Evolutionary conservation across 2,888 invertebrate genomes (phyloP).

Genomic region (Nomada lathburiana): DNA sequence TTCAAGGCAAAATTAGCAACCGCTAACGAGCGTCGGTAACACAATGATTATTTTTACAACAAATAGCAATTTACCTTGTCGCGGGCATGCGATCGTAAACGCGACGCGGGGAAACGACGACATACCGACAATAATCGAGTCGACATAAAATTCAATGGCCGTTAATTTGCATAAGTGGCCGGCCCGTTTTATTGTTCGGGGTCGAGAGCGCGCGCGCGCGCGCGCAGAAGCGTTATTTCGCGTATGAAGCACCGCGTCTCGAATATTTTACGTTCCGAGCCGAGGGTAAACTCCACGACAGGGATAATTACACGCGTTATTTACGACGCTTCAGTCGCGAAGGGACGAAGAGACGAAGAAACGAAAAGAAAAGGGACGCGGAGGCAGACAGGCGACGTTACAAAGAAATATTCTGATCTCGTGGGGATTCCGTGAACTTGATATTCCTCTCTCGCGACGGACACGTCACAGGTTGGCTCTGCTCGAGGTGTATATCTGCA

Average conservation of each 20-base stretch:
- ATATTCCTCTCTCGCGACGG: slow-evolving; percentile 50
- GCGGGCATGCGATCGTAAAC: background rate
- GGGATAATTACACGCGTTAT: slow-evolving; percentile 47
- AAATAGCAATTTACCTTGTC: slow-evolving; percentile 7
- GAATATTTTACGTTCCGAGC: slow-evolving; percentile 36
- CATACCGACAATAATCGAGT: slow-evolving; percentile 44
- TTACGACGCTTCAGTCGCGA: slow-evolving; percentile 24
- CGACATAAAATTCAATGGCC: slow-evolving; percentile 41
- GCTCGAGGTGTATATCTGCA: background rate
- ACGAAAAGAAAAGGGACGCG: background rate
- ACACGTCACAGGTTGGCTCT: slow-evolving; percentile 27
- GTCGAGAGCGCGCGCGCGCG: background rate
- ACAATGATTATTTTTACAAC: slow-evolving; percentile 9
- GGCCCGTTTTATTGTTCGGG: background rate
- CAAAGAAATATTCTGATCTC: slow-evolving; percentile 36
- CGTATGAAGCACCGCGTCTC: slow-evolving; percentile 5
- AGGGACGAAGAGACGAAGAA: background rate
- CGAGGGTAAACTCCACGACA: slow-evolving; percentile 22
- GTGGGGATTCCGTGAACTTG: slow-evolving; percentile 43
- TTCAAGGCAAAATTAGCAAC: background rate
- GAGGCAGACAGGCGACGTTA: background rate
- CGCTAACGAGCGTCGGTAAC: background rate
- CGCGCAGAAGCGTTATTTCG: background rate
- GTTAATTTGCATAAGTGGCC: slow-evolving; percentile 42
- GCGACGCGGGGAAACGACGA: background rate